A percentile compares a stretch with the other conserved stretches of the same genome.
Conservation (phyloP, 2,888 invertebrate species). For the Thymelicus sylvestris region DNA sequence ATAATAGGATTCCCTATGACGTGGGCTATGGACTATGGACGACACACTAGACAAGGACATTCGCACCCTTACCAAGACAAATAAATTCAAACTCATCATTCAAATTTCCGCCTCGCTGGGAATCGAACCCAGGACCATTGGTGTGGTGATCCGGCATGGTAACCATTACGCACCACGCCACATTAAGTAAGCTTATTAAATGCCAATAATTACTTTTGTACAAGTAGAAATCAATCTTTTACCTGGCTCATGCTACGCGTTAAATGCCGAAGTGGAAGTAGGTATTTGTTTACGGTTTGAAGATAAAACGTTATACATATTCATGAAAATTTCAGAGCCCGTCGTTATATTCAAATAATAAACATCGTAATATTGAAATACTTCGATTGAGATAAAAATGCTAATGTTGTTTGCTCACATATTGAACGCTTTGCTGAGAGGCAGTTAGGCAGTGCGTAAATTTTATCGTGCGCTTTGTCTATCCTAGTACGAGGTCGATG, state of each 20-base stretch:
- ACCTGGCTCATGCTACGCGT: conserved; percentile 19
- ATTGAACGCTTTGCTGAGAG: not conserved
- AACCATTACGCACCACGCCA: too few species aligned
- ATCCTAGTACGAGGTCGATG: conserved; percentile 18
- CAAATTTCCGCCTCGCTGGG: too few species aligned
- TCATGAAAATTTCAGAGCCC: conserved; percentile 26
- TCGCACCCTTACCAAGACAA: too few species aligned
- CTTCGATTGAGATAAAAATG: conserved; percentile 28
- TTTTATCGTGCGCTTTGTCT: conserved; percentile 35
- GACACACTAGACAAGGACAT: too few species aligned
- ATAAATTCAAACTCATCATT: too few species aligned
- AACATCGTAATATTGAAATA: conserved; percentile 26
- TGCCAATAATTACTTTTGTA: not conserved
- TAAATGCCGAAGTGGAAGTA: conserved; percentile 11
- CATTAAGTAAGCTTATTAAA: too few species aligned
- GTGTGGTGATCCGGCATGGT: too few species aligned
- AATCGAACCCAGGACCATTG: too few species aligned
- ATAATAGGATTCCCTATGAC: too few species aligned
- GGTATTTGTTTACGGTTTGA: conserved; percentile 21
- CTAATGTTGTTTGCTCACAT: conserved; percentile 23
- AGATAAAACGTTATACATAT: conserved; percentile 33
- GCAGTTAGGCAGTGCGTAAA: conserved; percentile 3
- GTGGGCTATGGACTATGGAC: too few species aligned
- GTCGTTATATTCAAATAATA: conserved; percentile 32
- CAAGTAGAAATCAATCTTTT: conserved; percentile 7